A percentile compares a stretch with the other conserved stretches of the same genome.
Evolutionary conservation across 2,888 invertebrate species (phyloP).

Genomic region (Archips xylosteana): DNA sequence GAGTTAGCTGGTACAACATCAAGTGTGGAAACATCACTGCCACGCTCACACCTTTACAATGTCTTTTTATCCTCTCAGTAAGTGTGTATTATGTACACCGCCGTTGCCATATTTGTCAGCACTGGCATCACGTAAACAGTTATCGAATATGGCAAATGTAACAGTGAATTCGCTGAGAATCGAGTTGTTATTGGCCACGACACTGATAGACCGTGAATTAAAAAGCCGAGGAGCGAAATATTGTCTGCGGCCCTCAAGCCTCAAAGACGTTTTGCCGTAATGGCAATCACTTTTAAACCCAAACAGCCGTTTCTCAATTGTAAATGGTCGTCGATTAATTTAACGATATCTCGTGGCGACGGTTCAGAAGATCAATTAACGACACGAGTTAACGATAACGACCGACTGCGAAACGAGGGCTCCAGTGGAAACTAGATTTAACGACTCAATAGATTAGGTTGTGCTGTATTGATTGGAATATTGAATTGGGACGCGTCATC

Average conservation of each 20-base stretch:
- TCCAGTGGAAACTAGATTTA: conserved; percentile 29
- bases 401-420: conserved; percentile 36
- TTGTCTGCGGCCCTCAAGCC: not conserved
- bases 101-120: too few species aligned
- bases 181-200: too few species aligned
- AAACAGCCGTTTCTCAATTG: conserved; percentile 45
- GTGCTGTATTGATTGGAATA: conserved; percentile 16
- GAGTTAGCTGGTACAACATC: too few species aligned
- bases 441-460: conserved; percentile 17
- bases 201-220: too few species aligned
- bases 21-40: too few species aligned
- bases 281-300: conserved; percentile 14
- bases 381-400: conserved; percentile 44
- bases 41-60: too few species aligned
- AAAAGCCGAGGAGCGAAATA: not conserved
- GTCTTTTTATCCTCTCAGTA: too few species aligned
- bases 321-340: conserved; percentile 53
- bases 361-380: conserved; percentile 47
- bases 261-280: conserved; percentile 1
- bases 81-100: too few species aligned
- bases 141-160: too few species aligned
- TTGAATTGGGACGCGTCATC: not conserved
- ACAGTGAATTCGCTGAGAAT: too few species aligned
- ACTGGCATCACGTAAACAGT: too few species aligned
- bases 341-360: conserved; percentile 52